Evolutionary conservation across 2,888 invertebrate species (phyloP).

Genomic region (Linhomoeus sp.): DNA sequence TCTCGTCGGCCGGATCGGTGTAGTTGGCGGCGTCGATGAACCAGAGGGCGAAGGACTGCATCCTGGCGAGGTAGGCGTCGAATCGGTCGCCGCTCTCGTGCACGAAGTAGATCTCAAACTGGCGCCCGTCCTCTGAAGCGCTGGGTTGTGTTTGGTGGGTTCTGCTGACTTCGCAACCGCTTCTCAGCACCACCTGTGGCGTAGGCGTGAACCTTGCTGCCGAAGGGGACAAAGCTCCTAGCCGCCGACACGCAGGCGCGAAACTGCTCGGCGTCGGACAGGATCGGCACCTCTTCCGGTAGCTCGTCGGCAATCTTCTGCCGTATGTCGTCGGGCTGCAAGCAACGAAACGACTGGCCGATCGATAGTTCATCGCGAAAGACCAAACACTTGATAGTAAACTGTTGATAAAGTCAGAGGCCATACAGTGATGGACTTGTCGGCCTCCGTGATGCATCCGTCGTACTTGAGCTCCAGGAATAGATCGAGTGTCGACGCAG

Average conservation of each 20-base stretch:
- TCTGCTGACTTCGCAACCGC: neutral
- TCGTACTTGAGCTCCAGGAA: constrained; percentile 46
- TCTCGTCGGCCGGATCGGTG: constrained; percentile 72
- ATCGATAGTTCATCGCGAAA: neutral
- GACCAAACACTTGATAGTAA: neutral
- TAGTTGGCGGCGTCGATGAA: constrained; percentile 88
- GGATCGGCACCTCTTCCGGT: constrained; percentile 8
- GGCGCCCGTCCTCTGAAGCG: neutral
- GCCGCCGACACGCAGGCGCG: constrained; percentile 31
- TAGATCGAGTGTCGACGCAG: constrained; percentile 56
- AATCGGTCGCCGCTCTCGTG: constrained; percentile 38
- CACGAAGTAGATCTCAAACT: constrained; percentile 11
- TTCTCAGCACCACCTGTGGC: neutral
- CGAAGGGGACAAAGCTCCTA: constrained; percentile 49
- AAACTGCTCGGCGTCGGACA: constrained; percentile 6
- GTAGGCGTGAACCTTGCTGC: constrained; percentile 40
- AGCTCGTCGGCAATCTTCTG: constrained; percentile 10
- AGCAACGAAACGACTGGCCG: neutral
- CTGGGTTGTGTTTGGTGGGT: neutral
- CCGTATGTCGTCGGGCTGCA: constrained; percentile 17
- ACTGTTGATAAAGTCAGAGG: neutral
- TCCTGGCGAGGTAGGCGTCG: constrained; percentile 51
- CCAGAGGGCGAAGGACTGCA: constrained; percentile 64
- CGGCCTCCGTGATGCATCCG: too few species aligned
- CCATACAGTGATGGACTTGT: too few species aligned